A percentile compares a stretch with the other conserved stretches of the same genome.
Conservation (phyloP, 2,797 vertebrate species). For the Sciurus carolinensis region DNA sequence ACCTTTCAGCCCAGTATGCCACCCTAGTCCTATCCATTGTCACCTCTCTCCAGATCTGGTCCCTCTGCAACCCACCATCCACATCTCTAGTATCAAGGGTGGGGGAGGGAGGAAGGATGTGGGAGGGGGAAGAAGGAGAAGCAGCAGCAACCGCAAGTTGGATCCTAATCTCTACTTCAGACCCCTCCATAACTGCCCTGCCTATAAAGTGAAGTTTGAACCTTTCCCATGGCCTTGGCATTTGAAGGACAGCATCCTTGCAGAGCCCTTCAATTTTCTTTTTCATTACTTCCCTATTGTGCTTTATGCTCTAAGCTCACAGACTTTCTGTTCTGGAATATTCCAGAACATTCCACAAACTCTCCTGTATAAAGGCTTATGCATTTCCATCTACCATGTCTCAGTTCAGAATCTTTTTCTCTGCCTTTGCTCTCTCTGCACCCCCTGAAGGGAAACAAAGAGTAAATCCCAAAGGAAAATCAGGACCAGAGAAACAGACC, state of each 20-base stretch:
- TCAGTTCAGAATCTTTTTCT: slow-evolving; percentile 8
- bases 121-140: too few species aligned
- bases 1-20: background rate
- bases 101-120: too few species aligned
- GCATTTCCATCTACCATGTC: background rate
- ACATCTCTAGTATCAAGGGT: background rate
- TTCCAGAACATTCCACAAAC: background rate
- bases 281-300: background rate
- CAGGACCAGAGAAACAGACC: background rate
- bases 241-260: too few species aligned
- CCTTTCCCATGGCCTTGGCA: background rate
- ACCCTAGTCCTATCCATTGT: background rate
- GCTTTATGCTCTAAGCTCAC: background rate
- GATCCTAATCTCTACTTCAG: background rate
- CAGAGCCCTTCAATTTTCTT: background rate
- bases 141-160: background rate
- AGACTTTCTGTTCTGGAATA: background rate
- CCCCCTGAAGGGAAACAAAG: background rate
- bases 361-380: background rate
- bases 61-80: background rate
- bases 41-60: background rate
- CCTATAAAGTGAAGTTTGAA: background rate
- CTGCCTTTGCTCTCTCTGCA: background rate
- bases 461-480: slow-evolving; percentile 14
- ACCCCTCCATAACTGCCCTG: background rate